A percentile compares a stretch with the other conserved stretches of the same genome.
These are phyloP conservation scores for Melanostigma gelatinosum DNA, from an alignment of 2,113 vertebrate genomes.

Conservation along the genomic window DNA sequence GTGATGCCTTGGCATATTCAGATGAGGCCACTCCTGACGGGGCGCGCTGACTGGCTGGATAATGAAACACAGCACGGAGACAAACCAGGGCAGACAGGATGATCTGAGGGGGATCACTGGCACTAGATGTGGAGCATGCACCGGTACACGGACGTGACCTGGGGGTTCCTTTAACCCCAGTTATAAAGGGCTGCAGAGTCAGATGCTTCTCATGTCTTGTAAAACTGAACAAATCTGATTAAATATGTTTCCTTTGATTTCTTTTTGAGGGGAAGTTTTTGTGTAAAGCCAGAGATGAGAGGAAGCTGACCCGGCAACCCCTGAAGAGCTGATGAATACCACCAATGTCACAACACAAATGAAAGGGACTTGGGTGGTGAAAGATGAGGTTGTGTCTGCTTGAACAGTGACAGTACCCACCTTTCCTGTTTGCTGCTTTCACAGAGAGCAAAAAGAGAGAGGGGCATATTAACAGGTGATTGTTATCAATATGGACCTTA, in stretches of 20 bases:
- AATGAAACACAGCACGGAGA: constrained; percentile 73
- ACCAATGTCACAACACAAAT: constrained; percentile 59
- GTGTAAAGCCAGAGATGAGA: constrained; percentile 15
- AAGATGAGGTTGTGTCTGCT: constrained; percentile 42
- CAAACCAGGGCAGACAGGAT: constrained; percentile 64
- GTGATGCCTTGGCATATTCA: constrained; percentile 79
- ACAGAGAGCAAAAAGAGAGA: constrained; percentile 75
- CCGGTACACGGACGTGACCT: constrained; percentile 50
- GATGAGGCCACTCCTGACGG: constrained; percentile 65
- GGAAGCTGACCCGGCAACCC: constrained; percentile 61
- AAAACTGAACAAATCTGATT: constrained; percentile 42
- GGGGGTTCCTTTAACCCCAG: constrained; percentile 56
- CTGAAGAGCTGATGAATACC: constrained; percentile 30
- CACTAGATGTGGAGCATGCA: constrained; percentile 75
- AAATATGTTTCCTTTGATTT: constrained; percentile 25
- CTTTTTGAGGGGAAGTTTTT: constrained; percentile 2
- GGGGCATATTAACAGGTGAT: constrained; percentile 53
- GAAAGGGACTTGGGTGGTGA: constrained; percentile 39
- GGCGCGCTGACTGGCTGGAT: constrained; percentile 62
- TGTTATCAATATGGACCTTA: constrained; percentile 25
- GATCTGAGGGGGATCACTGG: constrained; percentile 65
- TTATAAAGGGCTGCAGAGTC: constrained; percentile 67
- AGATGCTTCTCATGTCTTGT: constrained; percentile 45
- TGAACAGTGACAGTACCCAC: constrained; percentile 85
- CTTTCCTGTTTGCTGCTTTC: constrained; percentile 98